Evolutionary conservation across 2,797 vertebrate species (phyloP), one percentile per base, ranked within the genome.

Genomic region (Scarus forsteni): DNA sequence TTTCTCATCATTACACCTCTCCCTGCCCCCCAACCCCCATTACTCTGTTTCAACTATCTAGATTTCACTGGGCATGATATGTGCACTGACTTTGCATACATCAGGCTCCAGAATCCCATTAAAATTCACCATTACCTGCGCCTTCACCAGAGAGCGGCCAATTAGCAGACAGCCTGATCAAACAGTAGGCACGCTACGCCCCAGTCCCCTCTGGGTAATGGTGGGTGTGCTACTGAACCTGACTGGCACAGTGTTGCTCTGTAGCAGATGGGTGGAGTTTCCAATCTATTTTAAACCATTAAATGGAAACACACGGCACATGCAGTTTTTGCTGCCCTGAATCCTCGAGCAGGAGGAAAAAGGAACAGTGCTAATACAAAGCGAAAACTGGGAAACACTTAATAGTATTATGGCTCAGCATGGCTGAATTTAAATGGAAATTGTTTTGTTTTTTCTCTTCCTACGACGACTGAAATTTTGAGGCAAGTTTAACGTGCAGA

Each of bases 111-210:
- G 15, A 64, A 61, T 39, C 35, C 40, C 64, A 81, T 85, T 80
- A 75, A 85, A 88, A 86, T 76, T 80, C 73, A 79, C 64, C 42
- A 55, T 73, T 73, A 80, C 75, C 54, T 75, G 63, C 64, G 76
- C 19, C 55, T 64, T 68, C 73, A 56, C 67, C 72, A 61, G 70
- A 71, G 39, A 70, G 68, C 46, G 10, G 67, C 75, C 83, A 87
- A 85, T 86, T 74, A 82, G 65, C 63, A 81, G 74, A 61, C 63
- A 85, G 50, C 15, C 70, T 75, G 82, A 85, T 88, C 83, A 89
- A 87, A 83, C 80, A 66, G 67, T 68, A 46, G 70, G 51, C 58
- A 10, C n/a, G 14, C 67, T 60, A 35, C 19, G 40, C 38, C 65
- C 65, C 19, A 42, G 15, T 56, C 16, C 52, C 67, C 65, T 64